Evolutionary conservation across 92 coral and sea anemone genomes (phyloP).

Genomic region (Anthopleura xanthogrammica): DNA sequence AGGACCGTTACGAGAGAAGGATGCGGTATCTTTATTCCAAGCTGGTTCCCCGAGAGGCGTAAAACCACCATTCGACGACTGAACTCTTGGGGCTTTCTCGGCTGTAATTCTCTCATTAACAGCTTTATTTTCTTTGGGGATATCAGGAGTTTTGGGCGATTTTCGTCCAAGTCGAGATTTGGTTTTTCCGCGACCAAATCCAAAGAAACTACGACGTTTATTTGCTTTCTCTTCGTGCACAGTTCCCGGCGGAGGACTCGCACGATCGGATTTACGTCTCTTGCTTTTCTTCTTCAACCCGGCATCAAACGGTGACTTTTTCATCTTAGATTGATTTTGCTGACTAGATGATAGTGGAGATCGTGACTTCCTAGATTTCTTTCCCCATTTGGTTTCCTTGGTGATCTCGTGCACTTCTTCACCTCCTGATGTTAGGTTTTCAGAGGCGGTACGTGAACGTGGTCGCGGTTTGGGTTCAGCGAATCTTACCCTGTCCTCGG

Average conservation of each 20-base stretch:
- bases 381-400: conserved; percentile 9
- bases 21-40: neutral
- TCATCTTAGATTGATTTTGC: conserved; percentile 17
- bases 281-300: conserved; percentile 13
- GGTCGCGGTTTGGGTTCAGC: conserved; percentile 24
- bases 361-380: conserved; percentile 4
- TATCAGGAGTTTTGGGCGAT: conserved; percentile 25
- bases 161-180: conserved; percentile 37
- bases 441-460: conserved; percentile 15
- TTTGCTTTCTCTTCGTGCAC: conserved; percentile 15
- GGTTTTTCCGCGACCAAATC: conserved; percentile 29
- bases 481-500: neutral
- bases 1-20: conserved; percentile 37
- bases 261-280: conserved; percentile 22
- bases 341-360: conserved; percentile 7
- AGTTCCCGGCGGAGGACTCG: conserved; percentile 26
- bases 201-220: conserved; percentile 46
- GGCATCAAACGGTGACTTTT: conserved; percentile 24
- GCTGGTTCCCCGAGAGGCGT: neutral
- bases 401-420: conserved; percentile 36
- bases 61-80: conserved; percentile 19
- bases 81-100: neutral
- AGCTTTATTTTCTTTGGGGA: conserved; percentile 12
- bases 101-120: conserved; percentile 27
- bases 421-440: conserved; percentile 40